These are phyloP conservation scores for Callyntrura sp. DNA, from an alignment of 2,888 invertebrate species.

Conservation along the genomic window DNA sequence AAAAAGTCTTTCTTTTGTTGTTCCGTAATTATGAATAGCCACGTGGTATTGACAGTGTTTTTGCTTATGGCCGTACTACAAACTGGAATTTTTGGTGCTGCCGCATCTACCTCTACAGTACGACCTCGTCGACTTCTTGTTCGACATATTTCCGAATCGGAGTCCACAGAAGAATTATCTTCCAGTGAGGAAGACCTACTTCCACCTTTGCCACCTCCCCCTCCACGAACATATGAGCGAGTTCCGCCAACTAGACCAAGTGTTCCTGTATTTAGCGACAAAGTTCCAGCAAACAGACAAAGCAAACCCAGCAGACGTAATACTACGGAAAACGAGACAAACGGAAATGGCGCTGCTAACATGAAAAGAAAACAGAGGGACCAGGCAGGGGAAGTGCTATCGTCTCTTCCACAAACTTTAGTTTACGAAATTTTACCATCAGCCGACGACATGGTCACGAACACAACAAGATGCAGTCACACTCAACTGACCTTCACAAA, in stretches of 20 bases:
- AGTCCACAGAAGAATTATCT: too few species aligned
- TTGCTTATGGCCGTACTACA: too few species aligned
- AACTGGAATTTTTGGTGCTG: too few species aligned
- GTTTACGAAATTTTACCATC: slow-evolving; percentile 12
- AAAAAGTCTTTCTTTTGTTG: too few species aligned
- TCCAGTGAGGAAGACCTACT: background rate
- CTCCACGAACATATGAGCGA: background rate
- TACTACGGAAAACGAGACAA: too few species aligned
- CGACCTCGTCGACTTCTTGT: too few species aligned
- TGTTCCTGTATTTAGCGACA: background rate
- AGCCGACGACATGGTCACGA: slow-evolving; percentile 38
- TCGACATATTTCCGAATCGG: too few species aligned
- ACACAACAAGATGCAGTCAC: slow-evolving; percentile 77
- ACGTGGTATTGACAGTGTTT: too few species aligned
- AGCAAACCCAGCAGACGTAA: background rate
- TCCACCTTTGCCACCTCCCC: background rate
- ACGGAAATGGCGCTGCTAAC: background rate
- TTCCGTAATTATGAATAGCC: too few species aligned
- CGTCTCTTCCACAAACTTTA: slow-evolving; percentile 8
- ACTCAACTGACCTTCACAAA: slow-evolving; percentile 80
- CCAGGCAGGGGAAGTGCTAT: background rate
- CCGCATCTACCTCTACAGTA: too few species aligned
- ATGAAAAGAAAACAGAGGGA: background rate
- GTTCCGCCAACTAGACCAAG: background rate
- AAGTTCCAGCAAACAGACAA: too few species aligned